phyloP scores from a whole-genome alignment of 2,888 invertebrate genomes.

The Tridacna crocea region DNA sequence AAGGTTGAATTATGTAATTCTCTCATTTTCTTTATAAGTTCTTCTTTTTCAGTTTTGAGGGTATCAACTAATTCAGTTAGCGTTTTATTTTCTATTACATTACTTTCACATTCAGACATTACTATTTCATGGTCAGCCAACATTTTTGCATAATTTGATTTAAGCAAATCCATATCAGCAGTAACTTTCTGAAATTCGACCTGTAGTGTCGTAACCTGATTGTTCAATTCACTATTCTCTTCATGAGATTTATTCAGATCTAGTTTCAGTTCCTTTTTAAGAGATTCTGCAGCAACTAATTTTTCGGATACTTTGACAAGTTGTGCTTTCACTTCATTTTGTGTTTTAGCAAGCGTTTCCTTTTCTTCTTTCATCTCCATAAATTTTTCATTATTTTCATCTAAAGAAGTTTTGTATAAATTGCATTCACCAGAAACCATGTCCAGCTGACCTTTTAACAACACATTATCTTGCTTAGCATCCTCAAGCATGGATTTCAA shows the following conservation, averaged over 20 bases:
- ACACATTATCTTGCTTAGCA: not conserved
- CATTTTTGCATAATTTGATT: not conserved
- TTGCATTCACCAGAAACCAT: not conserved
- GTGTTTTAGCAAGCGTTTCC: constrained; percentile 3
- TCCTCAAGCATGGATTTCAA: not conserved
- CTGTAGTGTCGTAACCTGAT: constrained; percentile 1
- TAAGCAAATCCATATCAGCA: not conserved
- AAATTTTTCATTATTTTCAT: not conserved
- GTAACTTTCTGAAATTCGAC: not conserved
- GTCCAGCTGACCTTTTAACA: not conserved
- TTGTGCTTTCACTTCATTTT: constrained; percentile 21
- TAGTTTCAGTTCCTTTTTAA: not conserved
- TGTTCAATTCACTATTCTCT: constrained; percentile 11
- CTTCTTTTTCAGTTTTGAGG: constrained; percentile 18
- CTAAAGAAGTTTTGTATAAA: not conserved
- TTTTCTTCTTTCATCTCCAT: constrained; percentile 18
- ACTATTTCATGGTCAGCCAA: not conserved
- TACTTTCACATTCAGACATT: constrained; percentile 1
- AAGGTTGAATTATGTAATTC: constrained; percentile 7
- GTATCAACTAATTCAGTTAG: not conserved
- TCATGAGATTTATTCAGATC: not conserved
- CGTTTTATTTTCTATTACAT: not conserved
- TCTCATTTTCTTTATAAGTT: constrained; percentile 11
- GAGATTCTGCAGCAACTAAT: not conserved
- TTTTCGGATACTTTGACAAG: constrained; percentile 4